A percentile compares a stretch with the other conserved stretches of the same genome.
phyloP scores from a whole-genome alignment of 2,797 vertebrate species.

The Muscicapa comitata region DNA sequence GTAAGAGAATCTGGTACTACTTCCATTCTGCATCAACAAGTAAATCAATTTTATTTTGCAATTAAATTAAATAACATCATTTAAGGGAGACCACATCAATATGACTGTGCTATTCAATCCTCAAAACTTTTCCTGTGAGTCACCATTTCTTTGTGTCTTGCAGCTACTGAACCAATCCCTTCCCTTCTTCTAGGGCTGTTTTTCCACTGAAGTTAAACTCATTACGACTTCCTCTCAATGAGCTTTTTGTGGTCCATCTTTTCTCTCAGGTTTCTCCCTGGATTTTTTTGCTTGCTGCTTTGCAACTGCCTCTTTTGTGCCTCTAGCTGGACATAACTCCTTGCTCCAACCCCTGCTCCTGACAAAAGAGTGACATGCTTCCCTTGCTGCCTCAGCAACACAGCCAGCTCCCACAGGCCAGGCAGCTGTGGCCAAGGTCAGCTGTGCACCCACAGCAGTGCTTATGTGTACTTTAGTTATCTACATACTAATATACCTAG shows the following conservation, averaged over 20 bases:
- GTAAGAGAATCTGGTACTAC: not conserved
- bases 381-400: not conserved
- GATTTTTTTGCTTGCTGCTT: not conserved
- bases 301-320: not conserved
- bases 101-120: not conserved
- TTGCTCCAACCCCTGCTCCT: not conserved
- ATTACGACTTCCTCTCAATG: not conserved
- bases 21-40: not conserved
- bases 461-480: not conserved
- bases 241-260: not conserved
- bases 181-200: not conserved
- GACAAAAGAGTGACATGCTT: not conserved
- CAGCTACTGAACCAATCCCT: not conserved
- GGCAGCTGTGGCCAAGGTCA: not conserved
- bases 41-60: constrained; percentile 14
- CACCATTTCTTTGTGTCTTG: not conserved
- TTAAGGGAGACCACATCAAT: not conserved
- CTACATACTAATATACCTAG: not conserved
- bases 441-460: rapidly evolving
- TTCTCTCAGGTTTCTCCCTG: not conserved
- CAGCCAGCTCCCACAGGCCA: not conserved
- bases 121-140: constrained; percentile 14
- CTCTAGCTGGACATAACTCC: not conserved
- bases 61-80: not conserved
- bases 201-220: not conserved